phyloP scores from a whole-genome alignment of 1,140 invertebrate genomes.

The Schmidtea mediterranea region DNA sequence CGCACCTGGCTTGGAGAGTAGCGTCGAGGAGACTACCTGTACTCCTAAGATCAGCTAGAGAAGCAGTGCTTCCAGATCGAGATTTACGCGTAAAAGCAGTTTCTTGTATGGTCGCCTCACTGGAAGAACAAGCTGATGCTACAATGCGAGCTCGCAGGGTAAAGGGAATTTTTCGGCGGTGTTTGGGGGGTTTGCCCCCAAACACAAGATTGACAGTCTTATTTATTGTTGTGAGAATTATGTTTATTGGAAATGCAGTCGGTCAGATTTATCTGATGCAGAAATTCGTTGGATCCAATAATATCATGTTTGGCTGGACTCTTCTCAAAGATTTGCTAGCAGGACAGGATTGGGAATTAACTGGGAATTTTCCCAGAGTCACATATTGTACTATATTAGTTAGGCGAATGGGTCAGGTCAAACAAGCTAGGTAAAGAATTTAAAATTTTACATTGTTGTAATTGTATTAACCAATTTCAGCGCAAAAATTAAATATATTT shows the following conservation, averaged over 20 bases:
- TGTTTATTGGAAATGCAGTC: constrained; percentile 2
- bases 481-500: too few species aligned
- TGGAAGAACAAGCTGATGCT: neutral
- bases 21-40: neutral
- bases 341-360: constrained; percentile 11
- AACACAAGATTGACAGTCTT: neutral
- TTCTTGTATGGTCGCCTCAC: neutral
- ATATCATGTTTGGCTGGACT: neutral
- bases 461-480: too few species aligned
- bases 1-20: neutral
- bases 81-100: neutral
- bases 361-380: constrained; percentile 17
- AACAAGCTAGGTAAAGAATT: too few species aligned
- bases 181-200: neutral
- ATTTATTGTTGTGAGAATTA: neutral
- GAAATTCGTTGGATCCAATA: constrained; percentile 4
- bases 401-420: neutral
- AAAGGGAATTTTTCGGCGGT: neutral
- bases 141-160: neutral
- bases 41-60: neutral
- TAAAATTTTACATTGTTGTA: too few species aligned
- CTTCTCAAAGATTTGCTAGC: constrained; percentile 3
- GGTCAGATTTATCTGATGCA: constrained; percentile 6
- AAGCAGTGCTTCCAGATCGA: neutral
- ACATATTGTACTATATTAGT: constrained; percentile 13